Conservation (phyloP, 37 sponge, comb jelly and placozoan genomes). For the Aphrocallistes beatrix region DNA sequence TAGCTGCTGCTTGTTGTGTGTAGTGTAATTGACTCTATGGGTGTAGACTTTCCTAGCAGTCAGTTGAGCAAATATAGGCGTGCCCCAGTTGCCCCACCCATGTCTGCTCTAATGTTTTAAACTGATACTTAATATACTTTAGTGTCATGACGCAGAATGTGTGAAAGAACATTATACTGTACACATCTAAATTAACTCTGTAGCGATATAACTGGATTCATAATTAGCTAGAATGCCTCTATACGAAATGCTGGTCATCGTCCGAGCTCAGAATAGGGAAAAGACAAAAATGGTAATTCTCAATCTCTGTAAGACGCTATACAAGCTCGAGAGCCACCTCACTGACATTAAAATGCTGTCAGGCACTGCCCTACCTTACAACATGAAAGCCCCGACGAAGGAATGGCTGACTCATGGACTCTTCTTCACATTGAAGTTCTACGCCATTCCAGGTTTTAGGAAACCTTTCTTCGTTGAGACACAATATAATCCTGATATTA, state of each 20-base stretch:
- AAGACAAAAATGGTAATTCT: neutral
- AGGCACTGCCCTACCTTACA: neutral
- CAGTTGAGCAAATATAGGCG: too few relatives aligned
- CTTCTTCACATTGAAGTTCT: neutral
- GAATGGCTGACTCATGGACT: neutral
- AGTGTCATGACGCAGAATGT: too few relatives aligned
- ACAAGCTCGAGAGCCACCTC: neutral
- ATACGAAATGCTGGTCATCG: neutral
- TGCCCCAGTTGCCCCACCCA: too few relatives aligned
- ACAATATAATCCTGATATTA: neutral
- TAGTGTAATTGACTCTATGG: too few relatives aligned
- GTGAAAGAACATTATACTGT: too few relatives aligned
- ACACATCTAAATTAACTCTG: too few relatives aligned
- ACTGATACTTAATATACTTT: too few relatives aligned
- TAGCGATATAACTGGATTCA: too few relatives aligned
- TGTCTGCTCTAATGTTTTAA: too few relatives aligned
- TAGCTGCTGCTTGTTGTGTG: too few relatives aligned
- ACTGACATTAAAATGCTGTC: neutral
- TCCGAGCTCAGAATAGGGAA: neutral
- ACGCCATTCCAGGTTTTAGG: neutral
- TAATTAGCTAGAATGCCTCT: too few relatives aligned
- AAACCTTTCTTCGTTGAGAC: neutral
- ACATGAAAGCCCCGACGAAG: neutral
- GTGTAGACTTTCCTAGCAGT: too few relatives aligned
- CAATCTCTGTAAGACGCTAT: neutral